phyloP scores from a whole-genome alignment of 2,113 vertebrate genomes.

The Oreotrochilus melanogaster region DNA sequence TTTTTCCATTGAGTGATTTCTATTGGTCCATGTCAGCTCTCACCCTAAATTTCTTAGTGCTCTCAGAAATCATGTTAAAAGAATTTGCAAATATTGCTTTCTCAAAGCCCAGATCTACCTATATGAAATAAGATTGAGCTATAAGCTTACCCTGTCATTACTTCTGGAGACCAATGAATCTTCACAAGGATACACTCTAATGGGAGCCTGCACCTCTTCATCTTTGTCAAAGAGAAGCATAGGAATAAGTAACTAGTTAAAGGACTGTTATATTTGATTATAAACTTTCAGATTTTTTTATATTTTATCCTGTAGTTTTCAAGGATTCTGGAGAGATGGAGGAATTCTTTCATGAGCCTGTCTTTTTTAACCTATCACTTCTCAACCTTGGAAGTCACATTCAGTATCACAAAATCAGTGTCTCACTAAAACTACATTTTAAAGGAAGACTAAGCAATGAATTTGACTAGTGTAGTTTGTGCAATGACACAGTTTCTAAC shows the following conservation, averaged over 20 bases:
- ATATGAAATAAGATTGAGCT: not conserved
- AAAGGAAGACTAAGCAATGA: not conserved
- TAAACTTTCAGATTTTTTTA: not conserved
- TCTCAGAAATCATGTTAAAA: not conserved
- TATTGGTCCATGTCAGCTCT: not conserved
- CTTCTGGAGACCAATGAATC: not conserved
- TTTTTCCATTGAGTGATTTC: not conserved
- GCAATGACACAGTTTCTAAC: not conserved
- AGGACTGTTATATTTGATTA: not conserved
- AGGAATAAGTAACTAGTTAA: not conserved
- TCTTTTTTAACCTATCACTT: not conserved
- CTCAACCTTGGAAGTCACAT: not conserved
- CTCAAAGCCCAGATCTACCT: not conserved
- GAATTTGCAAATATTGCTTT: not conserved
- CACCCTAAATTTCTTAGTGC: not conserved
- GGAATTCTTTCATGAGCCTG: not conserved
- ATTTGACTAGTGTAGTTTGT: fast-evolving
- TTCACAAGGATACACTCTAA: not conserved
- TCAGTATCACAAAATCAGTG: not conserved
- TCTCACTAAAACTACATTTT: not conserved
- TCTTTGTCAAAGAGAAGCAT: not conserved
- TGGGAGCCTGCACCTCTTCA: fast-evolving
- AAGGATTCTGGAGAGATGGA: not conserved
- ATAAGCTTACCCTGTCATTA: not conserved
- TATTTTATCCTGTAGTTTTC: not conserved